Evolutionary conservation across 2,888 invertebrate species (phyloP), one percentile per base, ranked within the genome.

Genomic region (Harpagoxenus sublaevis): DNA sequence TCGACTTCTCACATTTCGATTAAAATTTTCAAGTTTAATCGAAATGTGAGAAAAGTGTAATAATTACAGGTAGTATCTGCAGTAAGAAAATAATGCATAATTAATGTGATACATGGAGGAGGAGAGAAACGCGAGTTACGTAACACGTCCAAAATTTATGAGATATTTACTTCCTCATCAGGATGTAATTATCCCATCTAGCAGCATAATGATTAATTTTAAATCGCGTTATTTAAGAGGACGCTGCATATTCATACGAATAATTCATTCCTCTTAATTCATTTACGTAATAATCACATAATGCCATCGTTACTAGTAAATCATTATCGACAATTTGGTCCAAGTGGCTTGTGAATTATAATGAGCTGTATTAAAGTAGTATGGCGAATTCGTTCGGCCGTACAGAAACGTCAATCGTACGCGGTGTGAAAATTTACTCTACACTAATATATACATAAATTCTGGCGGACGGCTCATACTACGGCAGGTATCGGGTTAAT

Each of bases 401-500:
- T n/a, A 35, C 35, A 35, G 3, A 45, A 71, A 71, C 18, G 57
- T 71, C n/a, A 31, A 31, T 28, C 18, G 35, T 48, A 48, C 48
- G 28, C 23, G 18, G 18, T 39, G 18, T 12, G 48, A 35, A 39
- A 60, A 63, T 65, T 65, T 65, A 62, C 10, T 53, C 10, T n/a
- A 39, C 15, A 28, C 42, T 53, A n/a, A n/a, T n/a, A n/a, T 31
- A 42, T n/a, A 51, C 28, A 60, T 53, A 62, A 79, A 79, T 42
- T 66, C 55, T 23, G 48, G 39, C 63, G 81, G 31, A 53, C 48
- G 31, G 63, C 31, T 68, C 65, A 79, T 81, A 79, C 79, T 70
- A 63, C 39, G 10, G 39, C 51, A 53, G 15, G 63, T 48, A 79
- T 48, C 65, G 53, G 23, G 57, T 84, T 84, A 85, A 85, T 85